Base-by-base conservation (phyloP, 2,888 invertebrate species). In the Lordiphosa andalusiaca region DNA sequence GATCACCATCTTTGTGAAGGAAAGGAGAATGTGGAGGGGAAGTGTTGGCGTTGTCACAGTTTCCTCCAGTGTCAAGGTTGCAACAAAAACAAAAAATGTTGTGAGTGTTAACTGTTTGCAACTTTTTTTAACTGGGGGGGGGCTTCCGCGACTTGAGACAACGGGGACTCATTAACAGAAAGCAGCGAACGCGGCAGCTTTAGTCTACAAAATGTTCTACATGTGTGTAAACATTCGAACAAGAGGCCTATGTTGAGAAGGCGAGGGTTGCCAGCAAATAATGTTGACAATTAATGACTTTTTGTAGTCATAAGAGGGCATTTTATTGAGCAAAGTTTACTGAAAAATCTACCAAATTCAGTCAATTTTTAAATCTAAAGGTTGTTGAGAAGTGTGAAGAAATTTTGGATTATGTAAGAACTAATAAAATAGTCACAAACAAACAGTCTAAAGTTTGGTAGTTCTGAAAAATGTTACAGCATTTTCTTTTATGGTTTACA, bases 41-140 rank as follows among this genome's bases (percentile, higher is more conserved):
- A 16, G 41, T 35, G n/a, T 21, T 12, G 40, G 10, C 49, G 60
- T 19, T 52, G 40, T 30, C 55, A 9, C 41, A 40, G 40, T 37
- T 44, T 56, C 53, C 71, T 56, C 53, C 71, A 71, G 60, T 75
- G 77, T 77, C 77, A 77, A 82, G 77, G 77, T 63, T 50, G 39
- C 10, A 16, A 16, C 10, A n/a, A 2, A 6, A 6, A 25, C 6
- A 25, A 25, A 25, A 25, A 25, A 25, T 25, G 7, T 25, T 59
- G 37, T 42, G 47, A 51, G 62, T 50, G 63, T 65, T 73, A 76
- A 69, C 69, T 64, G 73, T 58, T 63, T 38, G 16, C 16, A 65
- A 49, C 49, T 47, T 49, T 62, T 47, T 49, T 62, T 56, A 53
- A 39, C 36, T 38, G n/a, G n/a, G 16, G 16, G 1, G 46, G 48